Evolutionary conservation across 2,113 vertebrate genomes (phyloP).

Genomic region (Rattus norvegicus): GRCr8 NC_086021.1:80631001-80631500

Average conservation of each 20-base stretch:
- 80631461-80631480: not conserved
- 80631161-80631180: conserved; percentile 35
- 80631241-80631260: not conserved
- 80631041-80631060: not conserved
- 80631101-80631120: not conserved
- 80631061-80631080: not conserved
- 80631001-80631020: not conserved
- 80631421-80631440: not conserved
- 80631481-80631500: not conserved
- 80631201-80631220: not conserved
- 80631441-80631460: not conserved
- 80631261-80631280: not conserved
- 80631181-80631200: conserved; percentile 5
- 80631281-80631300: too few relatives aligned
- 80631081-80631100: not conserved
- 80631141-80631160: not conserved
- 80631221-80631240: not conserved
- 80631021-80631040: not conserved
- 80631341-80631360: not conserved
- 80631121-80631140: conserved; percentile 39
- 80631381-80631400: not conserved
- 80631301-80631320: not conserved
- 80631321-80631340: not conserved
- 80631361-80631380: not conserved
- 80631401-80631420: not conserved